Evolutionary conservation across 2,888 invertebrate genomes (phyloP).

Genomic region (Agonum fuliginosum): DNA sequence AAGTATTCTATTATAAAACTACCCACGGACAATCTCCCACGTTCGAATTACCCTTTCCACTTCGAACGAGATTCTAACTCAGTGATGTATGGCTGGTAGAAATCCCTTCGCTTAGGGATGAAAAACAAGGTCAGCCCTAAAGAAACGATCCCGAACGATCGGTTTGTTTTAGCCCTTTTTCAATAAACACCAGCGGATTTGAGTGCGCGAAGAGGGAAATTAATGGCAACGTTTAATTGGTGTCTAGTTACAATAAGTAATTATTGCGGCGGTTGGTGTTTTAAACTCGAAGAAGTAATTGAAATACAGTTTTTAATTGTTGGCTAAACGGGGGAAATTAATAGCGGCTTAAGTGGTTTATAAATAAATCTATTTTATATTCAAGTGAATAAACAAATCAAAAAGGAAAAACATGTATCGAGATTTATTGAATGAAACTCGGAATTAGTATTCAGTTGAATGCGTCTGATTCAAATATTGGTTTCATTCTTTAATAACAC

Average conservation of each 20-base stretch:
- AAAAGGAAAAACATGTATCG: no score
- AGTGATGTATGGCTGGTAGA: conserved; percentile 8
- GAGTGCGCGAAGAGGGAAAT: conserved; percentile 7
- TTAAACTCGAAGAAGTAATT: conserved; percentile 14
- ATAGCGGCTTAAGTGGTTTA: not conserved
- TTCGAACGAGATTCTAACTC: no score
- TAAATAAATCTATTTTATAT: no score
- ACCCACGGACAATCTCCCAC: no score
- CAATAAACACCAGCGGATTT: conserved; percentile 3
- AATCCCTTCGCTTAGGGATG: not conserved
- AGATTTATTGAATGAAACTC: no score
- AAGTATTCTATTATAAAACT: no score
- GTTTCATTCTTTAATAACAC: no score
- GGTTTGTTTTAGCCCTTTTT: conserved; percentile 13
- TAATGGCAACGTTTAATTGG: conserved; percentile 20
- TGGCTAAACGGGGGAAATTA: not conserved
- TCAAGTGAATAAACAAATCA: no score
- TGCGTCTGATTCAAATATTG: no score
- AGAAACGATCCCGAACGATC: not conserved
- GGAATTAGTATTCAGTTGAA: no score
- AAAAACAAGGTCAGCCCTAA: not conserved
- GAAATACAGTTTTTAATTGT: conserved; percentile 12
- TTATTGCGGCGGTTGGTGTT: conserved; percentile 7
- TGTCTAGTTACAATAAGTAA: conserved; percentile 18
- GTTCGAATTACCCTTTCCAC: no score